Evolutionary conservation across 2,113 vertebrate species (phyloP), one percentile per base, ranked within the genome.

Genomic region (Phyllopteryx taeniolatus): DNA sequence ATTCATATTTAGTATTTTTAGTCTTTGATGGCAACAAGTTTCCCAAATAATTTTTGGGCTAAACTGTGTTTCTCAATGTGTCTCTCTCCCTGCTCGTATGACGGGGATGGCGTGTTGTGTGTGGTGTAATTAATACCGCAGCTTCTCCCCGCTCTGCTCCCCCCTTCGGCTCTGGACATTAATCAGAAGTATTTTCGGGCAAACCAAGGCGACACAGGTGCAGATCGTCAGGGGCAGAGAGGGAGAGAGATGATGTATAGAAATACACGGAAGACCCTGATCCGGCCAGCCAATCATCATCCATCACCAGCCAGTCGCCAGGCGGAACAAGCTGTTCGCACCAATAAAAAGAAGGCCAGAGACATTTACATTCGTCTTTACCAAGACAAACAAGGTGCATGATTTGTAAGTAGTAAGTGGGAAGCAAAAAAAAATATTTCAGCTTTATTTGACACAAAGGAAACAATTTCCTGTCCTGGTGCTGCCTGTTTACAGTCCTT

Each of bases 261-360:
- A 86, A 85, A 89, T 84, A 91, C 89, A 90, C 65, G 72, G 76
- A 76, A 79, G 82, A 86, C 80, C 84, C 82, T 91, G 86, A 92
- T 90, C 88, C 71, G 76, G 79, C 78, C 74, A n/a, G 82, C 86
- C 88, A 89, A 90, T 89, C 88, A 90, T 86, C 89, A 90, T 93
- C 87, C 84, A 90, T 91, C 89, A 90, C 73, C 65, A 79, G 76
- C 73, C 59, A 57, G 85, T 88, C 76, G 33, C 74, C 49, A 69
- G 82, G 87, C 19, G 83, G 77, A 88, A 83, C 73, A 78, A 76
- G 74, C 69, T 70, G 60, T 72, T 73, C 75, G 77, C 79, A 74
- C 88, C 86, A 84, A 89, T 89, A 78, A 75, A 75, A 83, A 70
- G 75, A 71, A 74, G 47, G 71, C 69, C 85, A 71, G 73, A 47